Evolutionary conservation across 2,797 vertebrate species (phyloP).

Genomic region (Sebastes matsubarae): DNA sequence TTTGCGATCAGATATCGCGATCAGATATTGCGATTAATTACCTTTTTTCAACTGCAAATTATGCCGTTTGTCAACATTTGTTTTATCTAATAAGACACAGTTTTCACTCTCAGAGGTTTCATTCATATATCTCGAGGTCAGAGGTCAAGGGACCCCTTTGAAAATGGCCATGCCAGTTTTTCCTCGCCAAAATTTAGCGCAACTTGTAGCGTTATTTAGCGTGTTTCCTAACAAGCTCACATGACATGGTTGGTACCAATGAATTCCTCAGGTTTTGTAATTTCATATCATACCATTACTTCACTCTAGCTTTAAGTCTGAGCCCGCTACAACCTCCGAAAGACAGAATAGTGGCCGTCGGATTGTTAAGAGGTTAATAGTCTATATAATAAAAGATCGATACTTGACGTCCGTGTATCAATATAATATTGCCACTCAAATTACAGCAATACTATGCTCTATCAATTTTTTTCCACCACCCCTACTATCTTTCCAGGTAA

Average conservation of each 20-base stretch:
- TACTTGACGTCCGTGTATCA: background rate
- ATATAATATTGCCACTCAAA: background rate
- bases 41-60: too few relatives aligned
- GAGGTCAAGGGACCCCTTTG: background rate
- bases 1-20: too few relatives aligned
- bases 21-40: too few relatives aligned
- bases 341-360: background rate
- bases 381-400: background rate
- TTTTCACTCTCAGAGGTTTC: background rate
- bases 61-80: background rate
- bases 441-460: background rate
- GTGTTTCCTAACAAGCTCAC: background rate
- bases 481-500: background rate
- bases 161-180: background rate
- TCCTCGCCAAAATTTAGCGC: too few relatives aligned
- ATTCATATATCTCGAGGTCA: background rate
- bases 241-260: background rate
- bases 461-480: too few relatives aligned
- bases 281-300: background rate
- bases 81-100: background rate
- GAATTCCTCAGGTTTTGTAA: background rate
- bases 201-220: background rate
- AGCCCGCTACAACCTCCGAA: background rate
- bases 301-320: background rate
- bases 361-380: background rate